Base-by-base conservation (phyloP, 2,797 vertebrate genomes). In the Aplochiton taeniatus region DNA sequence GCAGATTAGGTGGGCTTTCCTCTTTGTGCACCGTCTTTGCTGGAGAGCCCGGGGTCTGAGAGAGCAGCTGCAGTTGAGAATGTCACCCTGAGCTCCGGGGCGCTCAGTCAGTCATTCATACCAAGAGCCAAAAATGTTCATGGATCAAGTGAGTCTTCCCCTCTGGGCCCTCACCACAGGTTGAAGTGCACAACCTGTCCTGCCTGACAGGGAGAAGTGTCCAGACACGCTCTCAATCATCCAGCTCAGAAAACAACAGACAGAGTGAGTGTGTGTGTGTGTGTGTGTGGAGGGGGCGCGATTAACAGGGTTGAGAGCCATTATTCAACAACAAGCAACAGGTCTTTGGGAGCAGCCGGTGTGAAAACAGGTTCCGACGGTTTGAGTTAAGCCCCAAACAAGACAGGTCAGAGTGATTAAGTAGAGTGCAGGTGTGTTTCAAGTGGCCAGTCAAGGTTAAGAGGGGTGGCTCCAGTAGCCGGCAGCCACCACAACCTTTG, bases 131-230 rank as follows among this genome's bases (percentile, higher is more conserved):
- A 31, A n/a, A 31, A 72, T 73, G 85, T 87, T 85, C 81, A 76
- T 85, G 87, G 89, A 85, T 88, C 85, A 88, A 81, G 79, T 74
- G 75, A 78, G 76, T 78, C 85, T 83, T 84, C 76, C 81, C 64
- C 59, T 48, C 31, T 54, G 51, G 20, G 20, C 18, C 54, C 65
- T 19, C 31, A 69, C 74, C 77, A 18, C 81, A 68, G 85, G 80
- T 87, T 78, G 84, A 82, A 83, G 82, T 76, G 72, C 76, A 58
- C 51, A 80, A 79, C 85, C 81, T 61, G 77, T 72, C 69, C 74
- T 52, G 68, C 52, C 18, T 16, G 10, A 50, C 45, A 18, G 53
- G 45, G 63, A 70, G 74, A 79, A 65, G 66, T 60, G 85, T 65
- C 73, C 58, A 0, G 77, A 70, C 84, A 84, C 1, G 85, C 68